phyloP scores from a whole-genome alignment of 2,797 vertebrate genomes.

The Pangasius krempfi region DNA sequence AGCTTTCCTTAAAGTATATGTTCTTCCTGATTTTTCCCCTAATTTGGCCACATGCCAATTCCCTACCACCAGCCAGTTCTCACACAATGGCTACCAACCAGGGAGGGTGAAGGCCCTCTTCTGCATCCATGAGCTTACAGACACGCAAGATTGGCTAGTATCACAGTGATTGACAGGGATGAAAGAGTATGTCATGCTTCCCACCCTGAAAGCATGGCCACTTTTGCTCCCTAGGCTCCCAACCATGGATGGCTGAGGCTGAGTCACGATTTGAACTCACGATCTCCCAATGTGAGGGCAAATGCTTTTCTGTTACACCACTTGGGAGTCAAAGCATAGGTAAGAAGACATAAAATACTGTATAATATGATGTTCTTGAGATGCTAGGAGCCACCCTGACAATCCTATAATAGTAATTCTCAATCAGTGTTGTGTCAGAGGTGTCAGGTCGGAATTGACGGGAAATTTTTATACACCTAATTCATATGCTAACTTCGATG shows the following conservation, averaged over 20 bases:
- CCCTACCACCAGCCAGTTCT: background rate
- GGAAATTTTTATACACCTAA: background rate
- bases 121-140: background rate
- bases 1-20: background rate
- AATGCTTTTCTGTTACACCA: background rate
- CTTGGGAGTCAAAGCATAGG: background rate
- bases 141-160: background rate
- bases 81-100: background rate
- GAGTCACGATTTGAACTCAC: background rate
- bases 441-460: background rate
- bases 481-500: background rate
- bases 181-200: background rate
- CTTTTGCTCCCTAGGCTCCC: too few relatives aligned
- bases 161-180: background rate
- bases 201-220: background rate
- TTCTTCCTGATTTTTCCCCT: background rate
- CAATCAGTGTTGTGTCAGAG: background rate
- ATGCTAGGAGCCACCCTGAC: background rate
- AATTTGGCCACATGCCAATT: background rate
- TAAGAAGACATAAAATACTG: background rate
- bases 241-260: background rate
- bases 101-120: background rate
- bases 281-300: background rate
- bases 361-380: background rate
- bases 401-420: background rate